Conservation (phyloP, 2,797 vertebrate species). For the Gobio occitaniae region DNA sequence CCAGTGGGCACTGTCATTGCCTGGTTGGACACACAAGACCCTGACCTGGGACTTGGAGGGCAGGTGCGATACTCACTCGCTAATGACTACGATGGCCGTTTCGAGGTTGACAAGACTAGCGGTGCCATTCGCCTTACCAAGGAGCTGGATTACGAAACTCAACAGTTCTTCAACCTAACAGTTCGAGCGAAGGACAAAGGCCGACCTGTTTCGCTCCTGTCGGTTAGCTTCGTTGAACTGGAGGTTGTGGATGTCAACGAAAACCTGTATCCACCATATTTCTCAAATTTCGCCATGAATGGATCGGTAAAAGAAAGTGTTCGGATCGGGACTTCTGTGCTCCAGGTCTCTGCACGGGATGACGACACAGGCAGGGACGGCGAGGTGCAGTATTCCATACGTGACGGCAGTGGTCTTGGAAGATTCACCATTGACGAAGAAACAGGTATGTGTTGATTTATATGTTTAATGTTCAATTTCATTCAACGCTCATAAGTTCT, state of each 20-base stretch:
- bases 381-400: constrained; percentile 94
- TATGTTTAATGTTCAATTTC: constrained; percentile 11
- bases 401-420: constrained; percentile 94
- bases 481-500: background rate
- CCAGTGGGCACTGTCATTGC: constrained; percentile 92
- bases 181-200: constrained; percentile 96
- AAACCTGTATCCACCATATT: constrained; percentile 93
- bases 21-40: constrained; percentile 96
- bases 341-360: constrained; percentile 89
- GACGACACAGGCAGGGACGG: constrained; percentile 93
- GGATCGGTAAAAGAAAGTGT: constrained; percentile 93
- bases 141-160: constrained; percentile 94
- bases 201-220: constrained; percentile 91
- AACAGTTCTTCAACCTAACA: constrained; percentile 95
- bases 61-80: constrained; percentile 92
- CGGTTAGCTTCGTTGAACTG: constrained; percentile 92
- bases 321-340: constrained; percentile 89
- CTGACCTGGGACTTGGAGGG: constrained; percentile 91
- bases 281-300: constrained; percentile 88
- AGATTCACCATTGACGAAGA: constrained; percentile 95
- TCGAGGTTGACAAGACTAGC: constrained; percentile 91
- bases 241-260: constrained; percentile 98
- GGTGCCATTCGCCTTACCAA: constrained; percentile 91
- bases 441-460: constrained; percentile 82
- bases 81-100: constrained; percentile 90